Base-by-base conservation (phyloP, 2,797 vertebrate genomes). In the Linurgus olivaceus region DNA sequence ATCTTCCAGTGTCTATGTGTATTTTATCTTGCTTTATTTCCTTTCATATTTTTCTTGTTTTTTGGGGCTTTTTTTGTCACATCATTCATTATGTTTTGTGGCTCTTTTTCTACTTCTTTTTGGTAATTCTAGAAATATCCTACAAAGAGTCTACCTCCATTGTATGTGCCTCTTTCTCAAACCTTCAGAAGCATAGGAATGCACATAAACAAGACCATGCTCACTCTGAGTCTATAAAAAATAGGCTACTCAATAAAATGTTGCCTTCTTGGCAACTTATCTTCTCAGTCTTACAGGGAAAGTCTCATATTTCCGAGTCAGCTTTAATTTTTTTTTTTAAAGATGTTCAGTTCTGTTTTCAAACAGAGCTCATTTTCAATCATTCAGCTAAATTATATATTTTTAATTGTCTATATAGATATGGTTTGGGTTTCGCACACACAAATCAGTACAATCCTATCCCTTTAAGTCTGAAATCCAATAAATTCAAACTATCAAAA, bases 371-470 rank as follows among this genome's bases (percentile, higher is more conserved):
- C 1, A 17, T 48, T 54, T 67, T 65, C 31, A 57, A 4, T 31
- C 11, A 47, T 55, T 54, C 25, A 70, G 15, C 11, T 29, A 62
- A 79, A 26, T 31, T 2, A 50, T 10, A 8, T 17, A 40, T 55
- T n/a, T 65, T n/a, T 6, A 1, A 37, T 3, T 42, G 2, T 10
- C 7, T 37, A 4, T 28, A 21, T 24, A 21, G 5, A 26, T 50
- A 18, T 24, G 3, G 1, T 57, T 48, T 55, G 14, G 0, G 0
- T 48, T 84, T 51, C 11, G 2, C 9, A 57, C 5, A 42, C 7
- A 58, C 3, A 63, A 55, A 55, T 47, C 35, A 54, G 3, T 5
- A 35, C 15, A 35, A 4, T 47, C 1, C 65, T 61, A 58, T 51
- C 13, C 6, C 16, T 67, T 62, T 6, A 62, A 75, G 13, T 37